Conservation (phyloP, 2,113 vertebrate genomes). For the Pipra filicauda region DNA sequence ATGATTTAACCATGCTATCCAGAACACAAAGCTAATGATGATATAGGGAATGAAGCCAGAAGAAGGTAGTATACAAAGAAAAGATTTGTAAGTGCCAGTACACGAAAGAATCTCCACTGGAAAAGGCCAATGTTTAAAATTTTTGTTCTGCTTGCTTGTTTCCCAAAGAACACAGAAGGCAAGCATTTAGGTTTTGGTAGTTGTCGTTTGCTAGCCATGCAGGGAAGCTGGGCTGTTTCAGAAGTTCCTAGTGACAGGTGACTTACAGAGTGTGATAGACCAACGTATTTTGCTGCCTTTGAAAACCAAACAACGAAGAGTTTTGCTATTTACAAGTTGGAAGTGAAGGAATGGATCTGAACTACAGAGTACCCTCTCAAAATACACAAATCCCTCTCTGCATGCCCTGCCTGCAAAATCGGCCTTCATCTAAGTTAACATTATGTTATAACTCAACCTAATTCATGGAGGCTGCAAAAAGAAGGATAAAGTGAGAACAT, state of each 20-base stretch:
- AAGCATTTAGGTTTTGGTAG: background rate
- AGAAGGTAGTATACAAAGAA: background rate
- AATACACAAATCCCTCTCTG: background rate
- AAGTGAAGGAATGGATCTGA: background rate
- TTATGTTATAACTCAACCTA: background rate
- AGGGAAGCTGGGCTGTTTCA: background rate
- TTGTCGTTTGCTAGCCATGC: background rate
- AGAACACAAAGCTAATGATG: conserved; percentile 24
- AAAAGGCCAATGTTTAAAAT: background rate
- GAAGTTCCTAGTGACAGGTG: background rate
- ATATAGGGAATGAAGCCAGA: background rate
- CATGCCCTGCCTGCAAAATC: background rate
- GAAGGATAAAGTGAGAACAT: background rate
- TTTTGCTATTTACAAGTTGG: background rate
- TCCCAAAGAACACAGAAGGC: background rate
- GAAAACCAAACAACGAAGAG: conserved; percentile 39
- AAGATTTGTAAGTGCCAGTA: background rate
- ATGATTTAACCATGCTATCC: conserved; percentile 9
- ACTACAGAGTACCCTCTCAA: background rate
- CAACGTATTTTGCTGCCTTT: conserved; percentile 6
- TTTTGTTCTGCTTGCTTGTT: background rate
- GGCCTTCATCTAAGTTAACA: background rate
- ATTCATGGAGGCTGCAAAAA: background rate
- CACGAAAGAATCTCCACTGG: background rate
- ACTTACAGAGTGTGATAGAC: background rate